Base-by-base conservation (phyloP, 1,140 invertebrate species). In the Cephus cinctus region DNA sequence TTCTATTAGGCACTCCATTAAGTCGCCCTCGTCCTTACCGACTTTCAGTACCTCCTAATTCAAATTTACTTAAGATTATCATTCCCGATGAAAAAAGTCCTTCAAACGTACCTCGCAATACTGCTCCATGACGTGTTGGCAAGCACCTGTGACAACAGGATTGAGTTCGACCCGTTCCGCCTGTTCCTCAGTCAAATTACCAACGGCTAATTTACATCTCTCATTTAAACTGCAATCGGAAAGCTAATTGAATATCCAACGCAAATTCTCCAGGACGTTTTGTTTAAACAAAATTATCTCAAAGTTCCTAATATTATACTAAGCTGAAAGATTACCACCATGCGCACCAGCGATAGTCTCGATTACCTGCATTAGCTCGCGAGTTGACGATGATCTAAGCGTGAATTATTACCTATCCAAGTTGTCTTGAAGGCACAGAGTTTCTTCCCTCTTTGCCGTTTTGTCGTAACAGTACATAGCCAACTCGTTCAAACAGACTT, bases 1-100 rank as follows among this genome's bases (percentile, higher is more conserved):
- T 45, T 86, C 78, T 45, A 98, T 92, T 3, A 99, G 78, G 75
- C 96, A 99, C 34, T 96, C 89, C 84, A 98, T 89, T 51, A 98
- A 84, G 56, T 96, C 86, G 52, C 87, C 86, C 65, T 91, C 85
- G 56, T 91, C 87, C 60, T 83, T 85, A 50, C 83, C 84, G 55
- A 80, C 81, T 60, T 86, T 86, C 1, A 85, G 56, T 57, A 85
- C 79, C 25, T 82, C 78, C 65, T 72, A 22, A 11, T 41, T 3
- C 9, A 9, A 11, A 36, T 14, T 3, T 5, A 36, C 59, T 62
- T 15, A 6, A 22, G 18, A 40, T 34, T n/a, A n/a, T n/a, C n/a
- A n/a, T n/a, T n/a, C n/a, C n/a, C n/a, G 25, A 39, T 47, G 36
- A 9, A 30, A 30, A 30, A 12, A 2, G 12, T 30, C 11, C 27